These are phyloP conservation scores for Drosophila leontia DNA, from an alignment of 1,140 invertebrate genomes.

Conservation along the genomic window DNA sequence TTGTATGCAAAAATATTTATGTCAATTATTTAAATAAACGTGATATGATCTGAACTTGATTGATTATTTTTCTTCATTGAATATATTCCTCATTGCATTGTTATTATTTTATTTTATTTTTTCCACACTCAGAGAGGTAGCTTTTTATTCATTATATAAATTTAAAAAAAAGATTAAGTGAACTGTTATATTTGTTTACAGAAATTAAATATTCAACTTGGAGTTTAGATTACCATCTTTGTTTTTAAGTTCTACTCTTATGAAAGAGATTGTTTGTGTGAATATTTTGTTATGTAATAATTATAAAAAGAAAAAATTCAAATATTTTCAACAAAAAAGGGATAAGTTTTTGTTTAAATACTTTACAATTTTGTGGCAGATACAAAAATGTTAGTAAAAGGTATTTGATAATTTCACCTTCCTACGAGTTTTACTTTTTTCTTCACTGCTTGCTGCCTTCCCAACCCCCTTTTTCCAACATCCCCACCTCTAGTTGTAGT, in stretches of 20 bases:
- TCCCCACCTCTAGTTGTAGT: background rate
- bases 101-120: background rate
- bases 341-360: background rate
- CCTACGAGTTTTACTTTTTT: constrained; percentile 10
- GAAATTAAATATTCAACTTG: background rate
- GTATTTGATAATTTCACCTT: constrained; percentile 20
- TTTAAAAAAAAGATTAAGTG: background rate
- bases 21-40: background rate
- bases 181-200: too few species aligned
- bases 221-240: background rate
- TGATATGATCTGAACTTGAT: constrained; percentile 6
- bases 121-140: too few species aligned
- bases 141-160: background rate
- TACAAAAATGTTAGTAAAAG: background rate
- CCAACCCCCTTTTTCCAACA: background rate
- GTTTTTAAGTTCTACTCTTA: background rate
- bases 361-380: background rate
- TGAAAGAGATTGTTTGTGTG: background rate
- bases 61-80: background rate
- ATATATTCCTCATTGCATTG: background rate
- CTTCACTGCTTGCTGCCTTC: background rate
- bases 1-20: constrained; percentile 5
- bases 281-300: background rate
- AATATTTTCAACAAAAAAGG: background rate
- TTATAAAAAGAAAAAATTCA: background rate